Evolutionary conservation across 2,113 vertebrate species (phyloP), one percentile per base, ranked within the genome.

Genomic region (Lophius piscatorius): DNA sequence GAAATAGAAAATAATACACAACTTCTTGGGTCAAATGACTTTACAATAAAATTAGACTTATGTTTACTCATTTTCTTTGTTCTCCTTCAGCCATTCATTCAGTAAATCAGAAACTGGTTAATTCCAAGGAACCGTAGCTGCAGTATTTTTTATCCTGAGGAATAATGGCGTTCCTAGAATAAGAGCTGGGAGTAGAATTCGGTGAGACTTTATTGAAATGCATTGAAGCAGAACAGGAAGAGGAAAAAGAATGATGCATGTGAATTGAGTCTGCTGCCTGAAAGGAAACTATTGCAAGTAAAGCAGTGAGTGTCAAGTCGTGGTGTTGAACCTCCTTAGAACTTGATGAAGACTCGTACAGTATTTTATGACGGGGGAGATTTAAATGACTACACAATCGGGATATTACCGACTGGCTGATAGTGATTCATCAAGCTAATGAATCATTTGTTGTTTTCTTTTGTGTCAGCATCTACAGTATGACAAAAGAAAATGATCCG

Each of bases 211-310:
- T 40, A 69, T 62, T 62, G 63, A 69, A 72, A 73, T 23, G 63
- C 20, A 48, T 22, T 51, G 58, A 52, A 62, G 70, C 70, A 73
- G 47, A 76, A 76, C 45, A 64, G 49, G 61, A 24, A 68, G 26
- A 62, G 57, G 46, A 28, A 28, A 3, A 28, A 28, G 36, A 57
- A 44, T 41, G 46, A 70, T 28, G 48, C 45, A 54, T 38, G 31
- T 48, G 47, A 51, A 76, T 44, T 13, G 47, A 64, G 39, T 48
- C 31, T 46, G 45, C 52, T 22, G 58, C 29, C 59, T 50, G 39
- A 73, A 59, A 51, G 46, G 39, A 62, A 60, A 63, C 44, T 28
- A 57, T 35, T 39, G 45, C 2, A 59, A 48, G 22, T 38, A 14
- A 13, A 57, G 33, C 48, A 54, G 18, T n/a, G 28, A 65, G 29